phyloP scores from a whole-genome alignment of 1,140 invertebrate genomes.

The Oscheius sp. region DNA sequence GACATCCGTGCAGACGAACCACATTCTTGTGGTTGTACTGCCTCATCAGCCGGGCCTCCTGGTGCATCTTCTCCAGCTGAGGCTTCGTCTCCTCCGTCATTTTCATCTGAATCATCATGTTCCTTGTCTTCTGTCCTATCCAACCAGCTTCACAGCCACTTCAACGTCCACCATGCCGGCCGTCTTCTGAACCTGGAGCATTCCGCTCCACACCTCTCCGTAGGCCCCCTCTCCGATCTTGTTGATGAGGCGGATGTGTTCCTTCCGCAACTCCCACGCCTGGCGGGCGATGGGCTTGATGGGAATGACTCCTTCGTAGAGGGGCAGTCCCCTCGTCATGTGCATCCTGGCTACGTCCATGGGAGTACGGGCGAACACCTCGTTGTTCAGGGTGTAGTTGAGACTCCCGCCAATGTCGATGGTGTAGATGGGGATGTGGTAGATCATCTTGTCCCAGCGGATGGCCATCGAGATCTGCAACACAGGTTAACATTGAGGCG shows the following conservation, averaged over 20 bases:
- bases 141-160: neutral
- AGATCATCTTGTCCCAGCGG: no score
- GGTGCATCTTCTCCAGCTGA: conserved; percentile 30
- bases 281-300: no score
- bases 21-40: conserved; percentile 24
- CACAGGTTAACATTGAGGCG: no score
- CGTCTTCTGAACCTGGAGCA: neutral
- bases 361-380: no score
- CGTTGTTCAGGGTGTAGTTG: no score
- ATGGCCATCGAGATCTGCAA: no score
- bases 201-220: conserved; percentile 32
- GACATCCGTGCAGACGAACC: conserved; percentile 42
- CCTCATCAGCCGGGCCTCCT: conserved; percentile 27
- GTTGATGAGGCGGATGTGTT: conserved; percentile 22
- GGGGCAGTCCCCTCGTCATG: no score
- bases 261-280: conserved; percentile 33
- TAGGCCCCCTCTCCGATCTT: conserved; percentile 34
- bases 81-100: conserved; percentile 31
- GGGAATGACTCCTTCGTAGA: no score
- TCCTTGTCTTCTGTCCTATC: conserved; percentile 7
- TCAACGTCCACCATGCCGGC: conserved; percentile 5
- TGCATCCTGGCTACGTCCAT: no score
- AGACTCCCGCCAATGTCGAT: no score
- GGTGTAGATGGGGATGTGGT: no score
- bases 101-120: conserved; percentile 32